Evolutionary conservation across 2,888 invertebrate species (phyloP), one percentile per base, ranked within the genome.

Genomic region (Dysmachus trigonus): DNA sequence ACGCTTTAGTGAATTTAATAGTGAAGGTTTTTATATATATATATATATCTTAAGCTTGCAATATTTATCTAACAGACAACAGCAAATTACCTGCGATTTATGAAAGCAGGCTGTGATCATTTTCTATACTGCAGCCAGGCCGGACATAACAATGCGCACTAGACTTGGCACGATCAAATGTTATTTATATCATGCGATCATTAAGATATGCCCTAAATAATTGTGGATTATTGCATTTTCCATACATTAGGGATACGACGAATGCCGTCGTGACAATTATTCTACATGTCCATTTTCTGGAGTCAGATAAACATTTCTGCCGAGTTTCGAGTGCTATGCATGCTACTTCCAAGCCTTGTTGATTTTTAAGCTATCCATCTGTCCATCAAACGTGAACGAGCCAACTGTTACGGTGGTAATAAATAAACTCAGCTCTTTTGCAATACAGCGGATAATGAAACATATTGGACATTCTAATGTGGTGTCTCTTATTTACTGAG

Each of bases 131-230:
- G 10, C 0, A 62, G 27, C 27, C 27, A 22, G 47, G 10, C 62
- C 62, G 62, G 62, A 62, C 27, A 10, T 27, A 62, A 62, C 62
- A 62, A 62, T 27, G 13, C 22, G 22, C 62, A 10, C 22, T 10
- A 22, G 22, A 53, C 47, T n/a, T 47, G 47, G 47, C 79, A 81
- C 62, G 81, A 82, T 62, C 81, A 22, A 33, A 82, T 27, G 62
- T 62, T 62, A 27, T 82, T 62, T 82, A 82, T 82, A 27, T 51
- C 33, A 82, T 30, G 81, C 81, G 81, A 82, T 82, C 81, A 33
- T 18, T 22, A 2, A 82, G 81, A 82, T 62, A 62, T 82, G 81
- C 53, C 81, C 81, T 82, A 82, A 82, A 82, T 82, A 82, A 82
- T 82, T 82, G 62, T 33, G 62, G 62, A 82, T 18, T 53, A 82